These are phyloP conservation scores for Bos javanicus DNA, from an alignment of 2,113 vertebrate species.

Conservation along the genomic window DNA sequence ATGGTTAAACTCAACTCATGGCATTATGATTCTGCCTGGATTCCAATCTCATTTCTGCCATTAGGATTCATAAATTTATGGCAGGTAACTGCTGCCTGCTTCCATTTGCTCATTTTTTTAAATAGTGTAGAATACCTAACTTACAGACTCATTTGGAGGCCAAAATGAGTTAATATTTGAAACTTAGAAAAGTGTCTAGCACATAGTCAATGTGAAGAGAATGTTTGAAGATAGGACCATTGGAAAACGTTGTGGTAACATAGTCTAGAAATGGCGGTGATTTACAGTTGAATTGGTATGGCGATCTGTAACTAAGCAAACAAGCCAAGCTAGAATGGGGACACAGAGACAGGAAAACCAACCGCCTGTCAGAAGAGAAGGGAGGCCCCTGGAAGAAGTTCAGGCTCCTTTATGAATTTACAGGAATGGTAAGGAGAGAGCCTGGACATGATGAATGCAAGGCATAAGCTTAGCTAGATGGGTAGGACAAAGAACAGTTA, in stretches of 20 bases:
- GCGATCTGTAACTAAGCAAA: background rate
- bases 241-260: background rate
- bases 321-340: background rate
- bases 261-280: background rate
- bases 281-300: background rate
- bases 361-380: background rate
- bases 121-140: background rate
- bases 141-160: background rate
- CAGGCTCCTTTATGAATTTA: background rate
- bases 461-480: background rate
- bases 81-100: background rate
- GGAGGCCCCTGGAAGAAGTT: background rate
- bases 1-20: background rate
- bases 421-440: background rate
- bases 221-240: background rate
- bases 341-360: background rate
- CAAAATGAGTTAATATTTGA: background rate
- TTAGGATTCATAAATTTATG: background rate
- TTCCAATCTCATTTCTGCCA: background rate
- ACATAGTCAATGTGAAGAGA: background rate
- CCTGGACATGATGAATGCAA: background rate
- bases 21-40: background rate
- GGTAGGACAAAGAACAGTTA: background rate
- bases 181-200: background rate
- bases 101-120: background rate